Evolutionary conservation across 1,140 invertebrate genomes (phyloP), one percentile per base, ranked within the genome.

Genomic region (Ostrea edulis): DNA sequence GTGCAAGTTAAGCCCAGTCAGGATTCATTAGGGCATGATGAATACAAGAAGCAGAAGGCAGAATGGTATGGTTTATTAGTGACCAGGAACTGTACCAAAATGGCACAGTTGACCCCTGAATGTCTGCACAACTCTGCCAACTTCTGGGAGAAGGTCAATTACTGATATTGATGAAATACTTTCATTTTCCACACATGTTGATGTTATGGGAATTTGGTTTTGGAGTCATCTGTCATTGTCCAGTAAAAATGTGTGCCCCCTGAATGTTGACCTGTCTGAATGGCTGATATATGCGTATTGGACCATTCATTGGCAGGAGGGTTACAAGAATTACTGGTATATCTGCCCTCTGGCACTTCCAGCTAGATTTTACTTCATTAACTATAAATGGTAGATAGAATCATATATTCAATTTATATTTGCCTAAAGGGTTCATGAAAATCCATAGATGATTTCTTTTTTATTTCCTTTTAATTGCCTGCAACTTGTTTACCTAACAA

Each of bases 141-240:
- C 68, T 62, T 62, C 55, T 62, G 55, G n/a, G 55, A 62, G 68
- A 77, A 77, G 68, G 68, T 77, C 68, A 77, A 77, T 77, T 77
- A 77, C 68, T 77, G 68, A 29, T 77, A 77, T 77, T 77, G 68
- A 77, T 77, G 68, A 77, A 77, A 77, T 77, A 77, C 68, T 29
- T 77, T 25, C 25, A 77, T 77, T 77, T 77, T 77, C 68, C 68
- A 77, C 68, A 77, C 35, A 77, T 77, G 68, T 77, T 77, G 14
- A 77, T 77, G 68, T 77, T 77, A 77, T 77, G 68, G 68, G 68
- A 77, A 77, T 77, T 77, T 77, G 68, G 17, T 77, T 77, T 77
- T 77, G 68, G 68, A 8, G 68, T 77, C 68, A 77, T 77, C 68
- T 29, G 8, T 77, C 68, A 77, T 77, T 77, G 68, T 77, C 68